Percentiles rank a stretch among this genome's conserved stretches.
Conservation (phyloP, 2,797 vertebrate genomes). For the Alca torda region DNA sequence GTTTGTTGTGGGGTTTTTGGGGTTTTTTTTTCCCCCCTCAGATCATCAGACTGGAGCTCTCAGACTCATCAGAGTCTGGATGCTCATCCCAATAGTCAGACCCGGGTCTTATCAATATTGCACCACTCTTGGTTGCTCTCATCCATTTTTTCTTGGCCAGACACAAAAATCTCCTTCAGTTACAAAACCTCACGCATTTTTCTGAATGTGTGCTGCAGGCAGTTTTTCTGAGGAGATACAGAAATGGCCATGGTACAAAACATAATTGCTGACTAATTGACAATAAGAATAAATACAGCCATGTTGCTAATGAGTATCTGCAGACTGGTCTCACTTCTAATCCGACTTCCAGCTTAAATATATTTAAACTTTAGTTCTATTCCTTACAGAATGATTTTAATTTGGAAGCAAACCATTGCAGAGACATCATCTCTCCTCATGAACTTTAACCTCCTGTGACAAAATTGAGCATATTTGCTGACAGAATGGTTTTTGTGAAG, state of each 20-base stretch:
- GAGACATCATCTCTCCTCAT: neutral
- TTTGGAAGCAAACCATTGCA: neutral
- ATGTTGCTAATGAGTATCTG: neutral
- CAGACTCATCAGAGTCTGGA: too few relatives aligned
- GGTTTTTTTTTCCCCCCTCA: too few relatives aligned
- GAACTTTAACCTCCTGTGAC: neutral
- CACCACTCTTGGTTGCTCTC: neutral
- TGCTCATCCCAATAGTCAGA: neutral
- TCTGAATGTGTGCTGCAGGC: neutral
- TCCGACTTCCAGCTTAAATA: neutral
- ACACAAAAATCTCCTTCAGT: neutral
- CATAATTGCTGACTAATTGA: fast-evolving
- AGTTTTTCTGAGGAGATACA: neutral
- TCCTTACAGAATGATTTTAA: neutral
- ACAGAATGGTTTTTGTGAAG: neutral
- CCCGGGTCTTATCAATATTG: neutral
- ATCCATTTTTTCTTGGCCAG: neutral
- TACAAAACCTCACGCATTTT: neutral
- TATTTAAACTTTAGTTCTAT: neutral
- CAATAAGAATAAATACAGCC: neutral
- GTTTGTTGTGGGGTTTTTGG: too few relatives aligned
- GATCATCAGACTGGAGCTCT: too few relatives aligned
- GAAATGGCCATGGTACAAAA: neutral
- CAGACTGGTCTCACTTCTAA: neutral
- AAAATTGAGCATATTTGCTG: neutral